A percentile compares a stretch with the other conserved stretches of the same genome.
Evolutionary conservation across 1,140 invertebrate genomes (phyloP).

Genomic region (Gonatopus flavifemur): DNA sequence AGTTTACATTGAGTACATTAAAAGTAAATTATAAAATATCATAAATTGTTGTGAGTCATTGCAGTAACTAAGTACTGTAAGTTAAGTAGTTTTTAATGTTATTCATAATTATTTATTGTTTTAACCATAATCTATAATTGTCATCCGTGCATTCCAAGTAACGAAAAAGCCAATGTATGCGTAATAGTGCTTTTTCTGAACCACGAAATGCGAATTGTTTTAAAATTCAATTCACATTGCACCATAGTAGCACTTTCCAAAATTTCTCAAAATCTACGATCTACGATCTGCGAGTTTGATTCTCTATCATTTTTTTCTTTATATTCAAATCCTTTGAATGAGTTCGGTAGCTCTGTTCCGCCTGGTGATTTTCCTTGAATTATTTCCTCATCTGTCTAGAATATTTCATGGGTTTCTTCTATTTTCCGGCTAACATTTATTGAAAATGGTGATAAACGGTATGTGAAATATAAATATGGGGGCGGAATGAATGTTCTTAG

Average conservation of each 20-base stretch:
- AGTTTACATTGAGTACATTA: slow-evolving; percentile 11
- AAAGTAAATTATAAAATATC: slow-evolving; percentile 9
- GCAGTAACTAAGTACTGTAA: slow-evolving; percentile 49
- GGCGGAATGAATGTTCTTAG: background rate
- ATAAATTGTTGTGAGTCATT: slow-evolving; percentile 46
- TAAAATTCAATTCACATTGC: slow-evolving; percentile 6
- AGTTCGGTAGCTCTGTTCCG: background rate
- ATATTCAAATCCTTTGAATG: background rate
- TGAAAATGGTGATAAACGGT: slow-evolving; percentile 6
- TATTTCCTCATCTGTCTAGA: no score
- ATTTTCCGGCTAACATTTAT: background rate
- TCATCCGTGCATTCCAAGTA: slow-evolving; percentile 51
- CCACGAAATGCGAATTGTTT: slow-evolving; percentile 11
- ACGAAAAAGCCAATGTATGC: slow-evolving; percentile 13
- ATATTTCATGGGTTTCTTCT: no score
- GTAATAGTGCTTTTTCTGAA: slow-evolving; percentile 18
- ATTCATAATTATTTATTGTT: slow-evolving; percentile 43
- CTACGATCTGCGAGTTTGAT: no score
- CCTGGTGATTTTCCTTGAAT: no score
- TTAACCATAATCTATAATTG: slow-evolving; percentile 53
- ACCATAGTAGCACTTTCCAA: background rate
- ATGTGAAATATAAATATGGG: background rate
- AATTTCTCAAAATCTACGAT: background rate
- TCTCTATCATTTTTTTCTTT: no score
- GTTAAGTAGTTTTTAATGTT: slow-evolving; percentile 46